Evolutionary conservation across 1,140 invertebrate genomes (phyloP).

Genomic region (Branchinecta lindahli): DNA sequence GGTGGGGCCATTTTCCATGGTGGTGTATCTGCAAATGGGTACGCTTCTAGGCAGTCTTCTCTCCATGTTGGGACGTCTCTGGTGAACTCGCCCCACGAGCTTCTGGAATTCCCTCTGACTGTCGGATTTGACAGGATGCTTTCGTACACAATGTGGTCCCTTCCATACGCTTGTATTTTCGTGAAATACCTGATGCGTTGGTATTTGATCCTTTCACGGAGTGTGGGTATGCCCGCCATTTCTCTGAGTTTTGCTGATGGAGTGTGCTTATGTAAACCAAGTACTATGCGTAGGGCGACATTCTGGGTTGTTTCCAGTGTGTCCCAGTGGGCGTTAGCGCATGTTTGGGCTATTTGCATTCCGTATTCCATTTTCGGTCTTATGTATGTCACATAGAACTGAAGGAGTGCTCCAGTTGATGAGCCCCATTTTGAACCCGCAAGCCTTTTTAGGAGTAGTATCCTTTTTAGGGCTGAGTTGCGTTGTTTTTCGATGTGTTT

Average conservation of each 20-base stretch:
- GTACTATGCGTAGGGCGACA: too few relatives aligned
- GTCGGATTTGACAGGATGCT: background rate
- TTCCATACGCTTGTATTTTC: background rate
- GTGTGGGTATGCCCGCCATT: background rate
- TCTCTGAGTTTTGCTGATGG: background rate
- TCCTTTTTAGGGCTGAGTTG: background rate
- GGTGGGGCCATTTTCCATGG: background rate
- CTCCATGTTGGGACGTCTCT: background rate
- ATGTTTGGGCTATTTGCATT: background rate
- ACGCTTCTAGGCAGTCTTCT: background rate
- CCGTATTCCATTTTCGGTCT: background rate
- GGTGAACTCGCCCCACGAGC: background rate
- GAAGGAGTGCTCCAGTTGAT: background rate
- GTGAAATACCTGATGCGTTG: background rate
- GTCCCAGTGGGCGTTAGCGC: background rate
- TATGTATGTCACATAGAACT: background rate
- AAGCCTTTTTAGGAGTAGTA: background rate
- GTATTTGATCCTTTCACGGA: background rate
- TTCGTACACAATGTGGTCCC: background rate
- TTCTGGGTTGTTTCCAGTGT: too few relatives aligned
- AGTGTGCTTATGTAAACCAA: background rate
- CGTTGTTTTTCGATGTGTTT: background rate
- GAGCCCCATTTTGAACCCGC: background rate
- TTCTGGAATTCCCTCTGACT: background rate
- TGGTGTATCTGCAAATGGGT: background rate